Evolutionary conservation across 2,113 vertebrate genomes (phyloP).

Genomic region (Calyptomena viridis): DNA sequence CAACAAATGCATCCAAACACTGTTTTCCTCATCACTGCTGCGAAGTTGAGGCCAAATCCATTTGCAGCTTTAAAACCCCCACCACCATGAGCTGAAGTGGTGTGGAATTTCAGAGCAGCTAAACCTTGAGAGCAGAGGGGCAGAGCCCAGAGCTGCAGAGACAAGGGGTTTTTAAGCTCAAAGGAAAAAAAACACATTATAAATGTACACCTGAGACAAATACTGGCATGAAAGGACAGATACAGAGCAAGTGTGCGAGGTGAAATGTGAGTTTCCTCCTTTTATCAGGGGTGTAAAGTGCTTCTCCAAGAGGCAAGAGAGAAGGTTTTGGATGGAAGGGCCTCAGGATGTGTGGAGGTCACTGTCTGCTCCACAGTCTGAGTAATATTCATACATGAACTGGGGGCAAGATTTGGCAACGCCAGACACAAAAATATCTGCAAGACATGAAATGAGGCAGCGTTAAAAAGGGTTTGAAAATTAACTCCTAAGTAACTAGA

Average conservation of each 20-base stretch:
- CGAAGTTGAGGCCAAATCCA: background rate
- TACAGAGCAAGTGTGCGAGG: accelerated
- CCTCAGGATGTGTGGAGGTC: background rate
- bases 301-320: background rate
- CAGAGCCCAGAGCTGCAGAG: background rate
- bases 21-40: background rate
- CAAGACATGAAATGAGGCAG: background rate
- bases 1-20: background rate
- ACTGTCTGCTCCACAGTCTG: background rate
- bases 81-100: background rate
- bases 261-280: background rate
- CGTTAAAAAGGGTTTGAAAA: background rate
- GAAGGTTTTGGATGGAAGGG: background rate
- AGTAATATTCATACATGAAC: background rate
- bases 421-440: background rate
- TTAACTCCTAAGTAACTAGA: background rate
- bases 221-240: background rate
- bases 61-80: background rate
- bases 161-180: background rate
- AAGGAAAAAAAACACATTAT: background rate
- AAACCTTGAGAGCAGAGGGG: background rate
- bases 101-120: background rate
- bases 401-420: background rate
- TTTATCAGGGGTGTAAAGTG: accelerated
- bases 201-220: background rate